phyloP scores from a whole-genome alignment of 2,113 vertebrate species.

The Menidia beryllina region DNA sequence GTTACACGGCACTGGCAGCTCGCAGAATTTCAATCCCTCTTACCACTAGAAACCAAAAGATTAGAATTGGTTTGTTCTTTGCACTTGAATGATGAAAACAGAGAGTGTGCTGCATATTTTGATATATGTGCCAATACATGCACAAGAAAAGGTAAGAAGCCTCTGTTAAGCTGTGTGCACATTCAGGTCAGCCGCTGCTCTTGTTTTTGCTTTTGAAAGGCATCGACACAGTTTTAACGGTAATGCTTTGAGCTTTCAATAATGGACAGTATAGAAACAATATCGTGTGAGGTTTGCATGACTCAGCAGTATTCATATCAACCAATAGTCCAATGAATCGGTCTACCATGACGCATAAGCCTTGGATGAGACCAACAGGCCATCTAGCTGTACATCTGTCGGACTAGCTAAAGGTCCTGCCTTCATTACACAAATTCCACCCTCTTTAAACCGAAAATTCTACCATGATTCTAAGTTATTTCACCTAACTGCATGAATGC shows the following conservation, averaged over 20 bases:
- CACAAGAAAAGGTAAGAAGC: background rate
- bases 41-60: background rate
- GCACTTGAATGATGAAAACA: background rate
- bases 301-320: no score
- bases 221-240: background rate
- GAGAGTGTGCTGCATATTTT: background rate
- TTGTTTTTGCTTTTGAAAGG: background rate
- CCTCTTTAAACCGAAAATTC: no score
- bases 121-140: background rate
- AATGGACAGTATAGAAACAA: background rate
- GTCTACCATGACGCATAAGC: no score
- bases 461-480: no score
- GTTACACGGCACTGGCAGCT: background rate
- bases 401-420: no score
- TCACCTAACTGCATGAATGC: no score
- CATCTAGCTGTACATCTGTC: no score
- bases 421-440: no score
- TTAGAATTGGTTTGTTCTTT: background rate
- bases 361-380: no score
- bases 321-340: no score
- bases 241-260: background rate
- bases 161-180: background rate
- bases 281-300: no score
- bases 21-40: background rate
- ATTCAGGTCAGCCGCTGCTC: background rate